Conservation (phyloP, 2,113 vertebrate genomes). For the Dipodomys ordii region DNA sequence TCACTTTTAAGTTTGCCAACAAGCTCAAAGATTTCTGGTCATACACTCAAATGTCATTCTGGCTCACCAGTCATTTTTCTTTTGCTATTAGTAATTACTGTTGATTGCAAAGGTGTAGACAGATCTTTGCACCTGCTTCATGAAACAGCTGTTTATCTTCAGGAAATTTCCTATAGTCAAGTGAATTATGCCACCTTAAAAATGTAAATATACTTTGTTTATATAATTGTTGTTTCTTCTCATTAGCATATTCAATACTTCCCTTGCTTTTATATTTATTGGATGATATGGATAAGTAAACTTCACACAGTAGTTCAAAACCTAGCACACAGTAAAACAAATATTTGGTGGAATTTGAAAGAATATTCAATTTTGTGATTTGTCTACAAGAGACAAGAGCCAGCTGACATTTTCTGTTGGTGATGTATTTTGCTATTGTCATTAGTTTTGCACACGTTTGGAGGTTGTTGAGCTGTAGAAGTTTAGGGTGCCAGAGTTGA, state of each 20-base stretch:
- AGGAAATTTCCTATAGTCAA: conserved; percentile 28
- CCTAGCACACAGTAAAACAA: neutral
- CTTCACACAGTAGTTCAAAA: neutral
- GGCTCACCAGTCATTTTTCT: neutral
- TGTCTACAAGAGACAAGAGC: neutral
- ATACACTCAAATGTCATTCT: neutral
- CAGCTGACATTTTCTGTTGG: neutral
- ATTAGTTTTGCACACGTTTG: neutral
- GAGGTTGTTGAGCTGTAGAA: neutral
- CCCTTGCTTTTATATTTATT: conserved; percentile 55
- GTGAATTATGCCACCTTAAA: conserved; percentile 27
- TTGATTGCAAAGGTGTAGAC: conserved; percentile 3
- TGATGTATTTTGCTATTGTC: neutral
- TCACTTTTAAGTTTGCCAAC: neutral
- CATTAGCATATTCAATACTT: conserved; percentile 5
- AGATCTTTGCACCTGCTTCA: conserved; percentile 41
- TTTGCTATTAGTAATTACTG: conserved; percentile 19
- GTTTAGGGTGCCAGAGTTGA: neutral
- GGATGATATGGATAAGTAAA: conserved; percentile 26
- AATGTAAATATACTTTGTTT: neutral
- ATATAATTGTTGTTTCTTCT: neutral
- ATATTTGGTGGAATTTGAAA: neutral
- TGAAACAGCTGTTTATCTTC: conserved; percentile 46
- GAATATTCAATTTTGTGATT: neutral
- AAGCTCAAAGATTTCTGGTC: neutral